These are phyloP conservation scores for Stichopus chloronotus DNA, from an alignment of 35 echinoderm and acorn worm species.

Conservation along the genomic window DNA sequence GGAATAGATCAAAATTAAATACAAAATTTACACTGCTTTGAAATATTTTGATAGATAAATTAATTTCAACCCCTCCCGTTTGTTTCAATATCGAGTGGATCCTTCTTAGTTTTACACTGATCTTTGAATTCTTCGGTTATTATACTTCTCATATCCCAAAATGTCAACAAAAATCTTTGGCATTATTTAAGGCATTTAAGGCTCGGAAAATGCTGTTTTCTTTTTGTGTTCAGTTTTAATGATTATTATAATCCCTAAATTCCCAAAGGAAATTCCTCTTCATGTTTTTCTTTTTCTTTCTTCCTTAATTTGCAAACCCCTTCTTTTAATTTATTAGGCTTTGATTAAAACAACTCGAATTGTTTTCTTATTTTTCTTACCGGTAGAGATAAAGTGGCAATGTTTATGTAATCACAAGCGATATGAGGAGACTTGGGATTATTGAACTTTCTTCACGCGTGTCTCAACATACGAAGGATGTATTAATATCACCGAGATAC, in stretches of 20 bases:
- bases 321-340: neutral
- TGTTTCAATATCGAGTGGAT: no score
- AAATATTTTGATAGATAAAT: no score
- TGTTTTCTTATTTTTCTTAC: neutral
- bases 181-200: no score
- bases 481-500: neutral
- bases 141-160: no score
- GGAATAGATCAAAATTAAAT: no score
- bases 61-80: no score
- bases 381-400: neutral
- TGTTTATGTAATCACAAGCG: neutral
- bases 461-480: neutral
- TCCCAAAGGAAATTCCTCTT: neutral
- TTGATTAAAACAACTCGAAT: neutral
- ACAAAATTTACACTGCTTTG: no score
- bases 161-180: no score
- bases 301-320: neutral
- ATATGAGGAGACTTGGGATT: neutral
- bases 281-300: neutral
- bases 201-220: no score
- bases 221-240: no score
- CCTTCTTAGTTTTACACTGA: no score
- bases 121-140: no score
- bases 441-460: neutral
- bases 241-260: neutral